A percentile compares a stretch with the other conserved stretches of the same genome.
phyloP scores from a whole-genome alignment of 2,113 vertebrate genomes.

The Mus spicilegus region DNA sequence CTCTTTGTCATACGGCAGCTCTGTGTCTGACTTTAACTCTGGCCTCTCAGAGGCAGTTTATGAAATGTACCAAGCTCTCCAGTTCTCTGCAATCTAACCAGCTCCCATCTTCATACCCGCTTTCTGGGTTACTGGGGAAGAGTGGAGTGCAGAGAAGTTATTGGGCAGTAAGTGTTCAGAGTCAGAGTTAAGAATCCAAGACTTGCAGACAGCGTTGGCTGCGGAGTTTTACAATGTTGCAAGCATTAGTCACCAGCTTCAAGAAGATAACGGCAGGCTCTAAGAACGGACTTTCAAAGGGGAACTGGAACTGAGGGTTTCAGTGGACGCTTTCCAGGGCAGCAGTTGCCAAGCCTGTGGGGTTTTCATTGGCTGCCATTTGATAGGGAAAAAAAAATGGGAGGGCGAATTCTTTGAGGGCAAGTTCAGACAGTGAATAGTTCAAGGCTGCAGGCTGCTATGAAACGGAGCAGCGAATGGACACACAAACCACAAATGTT shows the following conservation, averaged over 20 bases:
- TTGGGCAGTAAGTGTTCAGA: slow-evolving; percentile 39
- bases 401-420: slow-evolving; percentile 76
- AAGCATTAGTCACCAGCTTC: slow-evolving; percentile 42
- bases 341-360: slow-evolving; percentile 64
- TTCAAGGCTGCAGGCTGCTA: slow-evolving; percentile 71
- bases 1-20: background rate
- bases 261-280: slow-evolving; percentile 62
- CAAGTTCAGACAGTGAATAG: slow-evolving; percentile 80
- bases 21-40: background rate
- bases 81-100: slow-evolving; percentile 49
- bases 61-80: slow-evolving; percentile 22
- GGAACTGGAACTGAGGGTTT: slow-evolving; percentile 63
- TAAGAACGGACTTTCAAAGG: slow-evolving; percentile 67
- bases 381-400: slow-evolving; percentile 54
- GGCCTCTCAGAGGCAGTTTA: slow-evolving; percentile 28
- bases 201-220: slow-evolving; percentile 49
- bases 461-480: slow-evolving; percentile 38
- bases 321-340: slow-evolving; percentile 71
- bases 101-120: background rate
- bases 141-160: slow-evolving; percentile 38
- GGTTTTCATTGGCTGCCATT: slow-evolving; percentile 77
- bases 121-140: slow-evolving; percentile 32
- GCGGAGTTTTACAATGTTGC: slow-evolving; percentile 50
- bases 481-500: slow-evolving; percentile 56
- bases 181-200: slow-evolving; percentile 5